Conservation (phyloP, 2,797 vertebrate genomes). For the Falco columbarius region DNA sequence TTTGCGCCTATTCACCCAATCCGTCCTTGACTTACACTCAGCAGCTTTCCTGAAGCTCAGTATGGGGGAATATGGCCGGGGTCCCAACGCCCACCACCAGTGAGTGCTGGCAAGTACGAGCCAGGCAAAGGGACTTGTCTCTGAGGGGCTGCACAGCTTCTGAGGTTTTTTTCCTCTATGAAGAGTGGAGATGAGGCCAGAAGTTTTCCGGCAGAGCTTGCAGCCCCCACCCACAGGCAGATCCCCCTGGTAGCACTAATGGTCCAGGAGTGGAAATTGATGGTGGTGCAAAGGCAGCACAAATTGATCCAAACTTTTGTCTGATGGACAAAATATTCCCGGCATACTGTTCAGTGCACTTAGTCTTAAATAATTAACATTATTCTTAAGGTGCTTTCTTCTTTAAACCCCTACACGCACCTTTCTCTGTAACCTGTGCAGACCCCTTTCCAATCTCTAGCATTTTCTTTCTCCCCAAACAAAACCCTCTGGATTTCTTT, state of each 20-base stretch:
- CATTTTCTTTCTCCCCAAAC: not conserved
- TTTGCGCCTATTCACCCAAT: not conserved
- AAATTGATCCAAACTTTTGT: not conserved
- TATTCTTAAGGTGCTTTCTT: not conserved
- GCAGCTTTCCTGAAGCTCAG: not conserved
- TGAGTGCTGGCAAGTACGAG: accelerated
- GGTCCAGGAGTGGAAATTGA: not conserved
- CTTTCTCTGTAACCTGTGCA: not conserved
- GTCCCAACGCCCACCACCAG: accelerated
- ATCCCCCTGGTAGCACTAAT: not conserved
- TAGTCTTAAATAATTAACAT: not conserved
- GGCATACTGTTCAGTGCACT: not conserved
- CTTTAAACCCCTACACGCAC: not conserved
- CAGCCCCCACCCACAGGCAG: not conserved
- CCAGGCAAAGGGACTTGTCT: not conserved
- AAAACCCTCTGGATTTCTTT: not conserved
- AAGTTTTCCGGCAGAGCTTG: not conserved
- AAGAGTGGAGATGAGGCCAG: not conserved
- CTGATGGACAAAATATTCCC: not conserved
- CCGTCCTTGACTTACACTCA: not conserved
- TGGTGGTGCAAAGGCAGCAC: not conserved
- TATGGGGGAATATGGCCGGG: accelerated
- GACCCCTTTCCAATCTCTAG: not conserved
- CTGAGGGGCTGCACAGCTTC: not conserved
- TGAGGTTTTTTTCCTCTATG: accelerated